Conservation (phyloP, 2,797 vertebrate species). For the Coregonus ussuriensis region DNA sequence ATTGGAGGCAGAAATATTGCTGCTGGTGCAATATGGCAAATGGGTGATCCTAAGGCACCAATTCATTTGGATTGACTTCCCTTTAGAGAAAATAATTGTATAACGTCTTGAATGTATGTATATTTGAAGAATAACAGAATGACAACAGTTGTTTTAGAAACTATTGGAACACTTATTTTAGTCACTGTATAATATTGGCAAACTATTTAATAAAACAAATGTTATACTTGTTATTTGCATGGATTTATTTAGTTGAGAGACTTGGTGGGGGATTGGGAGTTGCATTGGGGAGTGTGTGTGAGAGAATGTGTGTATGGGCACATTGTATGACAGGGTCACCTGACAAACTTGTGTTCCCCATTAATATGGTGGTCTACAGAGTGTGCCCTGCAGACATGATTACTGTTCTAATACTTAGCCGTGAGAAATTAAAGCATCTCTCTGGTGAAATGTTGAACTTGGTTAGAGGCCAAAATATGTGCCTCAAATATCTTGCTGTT, state of each 20-base stretch:
- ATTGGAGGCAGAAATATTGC: background rate
- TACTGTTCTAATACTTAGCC: background rate
- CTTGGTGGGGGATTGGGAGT: background rate
- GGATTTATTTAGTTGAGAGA: background rate
- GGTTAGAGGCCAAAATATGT: background rate
- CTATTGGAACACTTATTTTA: constrained; percentile 3
- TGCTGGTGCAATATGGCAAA: background rate
- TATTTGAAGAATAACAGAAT: background rate
- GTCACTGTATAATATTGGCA: background rate
- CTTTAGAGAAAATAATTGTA: background rate
- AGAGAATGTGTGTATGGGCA: background rate
- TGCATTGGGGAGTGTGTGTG: background rate
- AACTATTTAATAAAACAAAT: background rate
- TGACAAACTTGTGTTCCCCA: background rate
- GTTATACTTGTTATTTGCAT: background rate
- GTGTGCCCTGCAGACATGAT: background rate
- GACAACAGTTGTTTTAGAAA: constrained; percentile 5
- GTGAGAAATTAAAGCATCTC: background rate
- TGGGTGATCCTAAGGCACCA: background rate
- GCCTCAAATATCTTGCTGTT: background rate
- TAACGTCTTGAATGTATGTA: background rate
- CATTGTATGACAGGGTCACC: background rate
- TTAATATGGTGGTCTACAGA: background rate
- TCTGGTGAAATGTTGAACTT: background rate
- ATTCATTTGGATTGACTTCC: background rate